A percentile compares a stretch with the other conserved stretches of the same genome.
These are phyloP conservation scores for Bolborhynchus lineola DNA, from an alignment of 2,113 vertebrate genomes.

Conservation along the genomic window DNA sequence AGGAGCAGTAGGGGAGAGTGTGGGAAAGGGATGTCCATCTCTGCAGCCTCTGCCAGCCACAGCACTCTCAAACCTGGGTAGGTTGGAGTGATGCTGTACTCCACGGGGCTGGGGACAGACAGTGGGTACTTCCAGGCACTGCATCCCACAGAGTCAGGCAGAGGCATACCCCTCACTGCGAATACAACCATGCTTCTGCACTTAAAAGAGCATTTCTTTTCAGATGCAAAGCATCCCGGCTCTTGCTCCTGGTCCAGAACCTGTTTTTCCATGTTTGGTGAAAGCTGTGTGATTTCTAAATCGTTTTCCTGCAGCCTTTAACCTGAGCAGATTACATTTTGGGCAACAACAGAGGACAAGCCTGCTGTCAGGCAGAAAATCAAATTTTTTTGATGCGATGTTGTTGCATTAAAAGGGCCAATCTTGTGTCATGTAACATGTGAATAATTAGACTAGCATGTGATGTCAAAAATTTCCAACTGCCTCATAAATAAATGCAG, in stretches of 20 bases:
- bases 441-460: conserved; percentile 76
- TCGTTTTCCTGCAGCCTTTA: conserved; percentile 57
- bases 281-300: not conserved
- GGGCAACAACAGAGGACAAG: conserved; percentile 29
- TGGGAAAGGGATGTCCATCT: not conserved
- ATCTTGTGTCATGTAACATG: conserved; percentile 74
- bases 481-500: conserved; percentile 77
- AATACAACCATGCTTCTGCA: not conserved
- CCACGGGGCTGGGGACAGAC: not conserved
- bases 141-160: fast-evolving
- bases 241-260: not conserved
- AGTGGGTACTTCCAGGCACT: fast-evolving
- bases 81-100: not conserved
- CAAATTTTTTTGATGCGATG: conserved; percentile 68
- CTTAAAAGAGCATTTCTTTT: not conserved
- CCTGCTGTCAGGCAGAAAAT: conserved; percentile 71
- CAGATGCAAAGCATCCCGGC: not conserved
- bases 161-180: not conserved
- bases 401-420: conserved; percentile 76
- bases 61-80: fast-evolving
- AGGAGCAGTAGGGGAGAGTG: not conserved
- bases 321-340: conserved; percentile 63
- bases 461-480: conserved; percentile 77
- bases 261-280: not conserved
- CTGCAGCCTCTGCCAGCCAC: fast-evolving